A percentile compares a stretch with the other conserved stretches of the same genome.
Conservation (phyloP, 2,113 vertebrate genomes). For the Prunella fulvescens region DNA sequence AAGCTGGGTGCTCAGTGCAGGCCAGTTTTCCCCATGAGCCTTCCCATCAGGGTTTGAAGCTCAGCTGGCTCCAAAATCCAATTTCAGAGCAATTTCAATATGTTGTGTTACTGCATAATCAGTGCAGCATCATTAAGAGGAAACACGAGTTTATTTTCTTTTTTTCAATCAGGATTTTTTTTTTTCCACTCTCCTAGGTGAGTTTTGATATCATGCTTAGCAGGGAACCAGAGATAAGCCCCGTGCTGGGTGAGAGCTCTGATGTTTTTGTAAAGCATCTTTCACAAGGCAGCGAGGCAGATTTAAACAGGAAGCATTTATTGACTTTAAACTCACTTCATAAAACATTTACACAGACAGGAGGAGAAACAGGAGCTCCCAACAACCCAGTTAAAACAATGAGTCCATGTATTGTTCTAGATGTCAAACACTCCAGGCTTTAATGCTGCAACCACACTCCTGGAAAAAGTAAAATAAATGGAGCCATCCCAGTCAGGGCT, state of each 20-base stretch:
- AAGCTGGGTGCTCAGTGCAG: not conserved
- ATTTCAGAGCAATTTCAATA: not conserved
- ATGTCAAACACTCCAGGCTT: not conserved
- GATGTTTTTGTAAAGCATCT: conserved; percentile 21
- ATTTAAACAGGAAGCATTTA: conserved; percentile 48
- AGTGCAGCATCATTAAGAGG: not conserved
- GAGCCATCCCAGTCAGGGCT: not conserved
- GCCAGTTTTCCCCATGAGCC: not conserved
- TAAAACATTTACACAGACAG: conserved; percentile 8
- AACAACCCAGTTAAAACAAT: not conserved
- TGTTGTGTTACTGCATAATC: not conserved
- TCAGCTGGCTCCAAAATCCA: not conserved
- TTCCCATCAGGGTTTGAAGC: not conserved
- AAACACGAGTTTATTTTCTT: not conserved
- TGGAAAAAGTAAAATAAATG: accelerated
- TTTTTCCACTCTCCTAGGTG: not conserved
- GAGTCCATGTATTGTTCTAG: not conserved
- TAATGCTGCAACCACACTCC: not conserved
- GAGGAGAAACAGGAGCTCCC: not conserved
- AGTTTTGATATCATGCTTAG: conserved; percentile 1
- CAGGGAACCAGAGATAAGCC: conserved; percentile 28
- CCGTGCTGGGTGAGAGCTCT: not conserved
- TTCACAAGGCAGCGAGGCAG: not conserved
- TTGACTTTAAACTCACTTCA: conserved; percentile 47
- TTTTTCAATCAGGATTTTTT: not conserved